Evolutionary conservation across 2,888 invertebrate species (phyloP).

Genomic region (Volucella zonaria): DNA sequence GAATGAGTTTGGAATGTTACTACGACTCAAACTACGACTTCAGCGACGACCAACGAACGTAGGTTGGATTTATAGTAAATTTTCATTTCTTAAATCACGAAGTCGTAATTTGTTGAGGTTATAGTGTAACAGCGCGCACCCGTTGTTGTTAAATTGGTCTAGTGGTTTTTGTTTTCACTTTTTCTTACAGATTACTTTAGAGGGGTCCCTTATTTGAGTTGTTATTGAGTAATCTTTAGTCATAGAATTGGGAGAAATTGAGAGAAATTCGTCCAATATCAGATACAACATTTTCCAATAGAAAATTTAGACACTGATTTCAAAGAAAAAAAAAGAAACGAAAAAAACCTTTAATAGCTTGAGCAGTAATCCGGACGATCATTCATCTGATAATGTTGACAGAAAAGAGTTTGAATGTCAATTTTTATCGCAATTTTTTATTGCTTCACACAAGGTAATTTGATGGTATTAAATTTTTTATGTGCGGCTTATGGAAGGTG

Average conservation of each 20-base stretch:
- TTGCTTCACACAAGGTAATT: constrained; percentile 12
- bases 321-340: no score
- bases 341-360: background rate
- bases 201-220: no score
- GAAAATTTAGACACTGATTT: no score
- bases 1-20: constrained; percentile 56
- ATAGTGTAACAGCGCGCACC: constrained; percentile 25
- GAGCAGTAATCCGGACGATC: background rate
- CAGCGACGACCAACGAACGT: background rate
- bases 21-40: constrained; percentile 8
- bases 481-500: background rate
- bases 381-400: constrained; percentile 1
- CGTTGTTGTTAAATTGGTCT: constrained; percentile 14
- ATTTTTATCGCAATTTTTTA: background rate
- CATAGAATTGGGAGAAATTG: no score
- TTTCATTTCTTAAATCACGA: constrained; percentile 19
- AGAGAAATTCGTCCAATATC: no score
- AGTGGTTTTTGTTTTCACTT: background rate
- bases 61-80: constrained; percentile 21
- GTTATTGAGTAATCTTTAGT: no score
- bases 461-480: background rate
- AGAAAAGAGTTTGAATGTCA: constrained; percentile 1
- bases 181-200: background rate
- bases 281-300: no score
- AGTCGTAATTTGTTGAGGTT: constrained; percentile 23